Percentiles rank a stretch among this genome's conserved stretches.
phyloP scores from a whole-genome alignment of 2,797 vertebrate species.

The Diceros bicornis region DNA sequence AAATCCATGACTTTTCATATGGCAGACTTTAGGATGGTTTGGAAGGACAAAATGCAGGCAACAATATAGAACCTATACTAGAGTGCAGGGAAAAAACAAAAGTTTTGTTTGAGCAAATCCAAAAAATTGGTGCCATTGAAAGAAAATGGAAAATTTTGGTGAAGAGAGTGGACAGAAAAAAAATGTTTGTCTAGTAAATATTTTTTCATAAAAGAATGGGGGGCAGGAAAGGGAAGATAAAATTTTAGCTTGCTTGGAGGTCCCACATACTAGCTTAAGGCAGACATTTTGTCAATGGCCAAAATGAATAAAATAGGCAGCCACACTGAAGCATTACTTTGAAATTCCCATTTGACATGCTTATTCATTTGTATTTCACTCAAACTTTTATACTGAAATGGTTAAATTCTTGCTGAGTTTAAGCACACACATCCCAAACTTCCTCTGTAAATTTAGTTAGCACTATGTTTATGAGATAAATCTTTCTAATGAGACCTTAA shows the following conservation, averaged over 20 bases:
- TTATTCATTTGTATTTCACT: conserved; percentile 59
- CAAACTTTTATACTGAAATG: background rate
- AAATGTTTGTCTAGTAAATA: background rate
- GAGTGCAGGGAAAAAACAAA: background rate
- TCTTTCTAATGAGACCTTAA: conserved; percentile 39
- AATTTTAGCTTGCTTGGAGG: background rate
- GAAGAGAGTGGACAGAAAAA: background rate
- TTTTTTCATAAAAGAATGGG: background rate
- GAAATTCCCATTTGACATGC: conserved; percentile 45
- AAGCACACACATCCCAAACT: background rate
- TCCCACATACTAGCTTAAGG: background rate
- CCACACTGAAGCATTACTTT: background rate
- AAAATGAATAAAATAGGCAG: conserved; percentile 43
- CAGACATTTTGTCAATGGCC: background rate
- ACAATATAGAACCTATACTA: background rate
- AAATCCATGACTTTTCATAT: background rate
- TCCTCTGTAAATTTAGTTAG: conserved; percentile 35
- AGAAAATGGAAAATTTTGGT: conserved; percentile 13
- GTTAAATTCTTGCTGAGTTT: conserved; percentile 5
- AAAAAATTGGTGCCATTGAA: background rate
- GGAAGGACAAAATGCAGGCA: background rate
- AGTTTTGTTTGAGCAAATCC: background rate
- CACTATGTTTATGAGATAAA: conserved; percentile 28
- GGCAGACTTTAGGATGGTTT: background rate
- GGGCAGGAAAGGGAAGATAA: background rate